Base-by-base conservation (phyloP, 2,888 invertebrate genomes). In the Acrobasis suavella region DNA sequence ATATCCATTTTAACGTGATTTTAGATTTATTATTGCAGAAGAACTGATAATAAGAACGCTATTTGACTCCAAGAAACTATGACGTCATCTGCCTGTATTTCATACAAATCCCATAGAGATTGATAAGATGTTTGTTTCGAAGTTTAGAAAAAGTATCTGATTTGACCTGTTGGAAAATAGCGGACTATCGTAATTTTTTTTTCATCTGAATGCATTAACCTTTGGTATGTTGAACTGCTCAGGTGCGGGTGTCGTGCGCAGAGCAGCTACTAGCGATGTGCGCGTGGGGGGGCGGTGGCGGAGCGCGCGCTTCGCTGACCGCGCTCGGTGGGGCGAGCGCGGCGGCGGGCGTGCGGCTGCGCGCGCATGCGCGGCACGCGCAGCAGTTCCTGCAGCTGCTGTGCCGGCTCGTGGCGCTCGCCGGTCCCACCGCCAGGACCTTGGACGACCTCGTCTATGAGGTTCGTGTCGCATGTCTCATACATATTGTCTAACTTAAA, bases 241-340 rank as follows among this genome's bases (percentile, higher is more conserved):
- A 95, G 80, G 94, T 97, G 64, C 93, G 97, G 67, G 93, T 95
- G 62, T 95, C 96, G 54, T 96, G 97, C 62, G 96, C 96, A 8
- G 97, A 97, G 82, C 97, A 97, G 86, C 94, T 98, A 82, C 93
- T 96, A 68, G 93, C 96, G 66, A 96, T 97, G 89, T 96, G 96
- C 68, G 96, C 96, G 49, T 96, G 96, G 92, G 96, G 96, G 77
- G 95, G 95, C 69, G 93, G 93, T 65, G 89, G 85, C 9, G 87
- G 89, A 15, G 91, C 92, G 55, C 86, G 87, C 52, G 74, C 78
- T 0, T 89, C 87, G 52, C 83, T 91, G 58, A 69, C 71, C 12
- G 87, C 86, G 66, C 77, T 89, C 65, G 83, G 87, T 62, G 82
- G 87, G 62, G 84, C 83, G 64, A 80, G 81, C 22, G 75, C 81